phyloP scores from a whole-genome alignment of 1,140 invertebrate species.

The Drosophila hydei region DNA sequence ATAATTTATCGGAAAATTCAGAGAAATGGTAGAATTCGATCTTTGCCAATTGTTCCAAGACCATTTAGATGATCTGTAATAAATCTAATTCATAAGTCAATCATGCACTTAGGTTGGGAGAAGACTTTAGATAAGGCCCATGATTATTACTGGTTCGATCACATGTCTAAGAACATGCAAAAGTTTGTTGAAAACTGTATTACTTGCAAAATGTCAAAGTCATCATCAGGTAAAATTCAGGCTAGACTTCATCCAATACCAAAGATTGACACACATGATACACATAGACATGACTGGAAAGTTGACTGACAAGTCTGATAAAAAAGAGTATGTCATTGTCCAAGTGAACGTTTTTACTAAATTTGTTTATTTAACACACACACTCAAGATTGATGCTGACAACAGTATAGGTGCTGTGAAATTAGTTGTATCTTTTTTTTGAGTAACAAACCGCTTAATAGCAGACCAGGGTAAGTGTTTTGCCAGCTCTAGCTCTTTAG shows the following conservation, averaged over 20 bases:
- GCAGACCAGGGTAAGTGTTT: conserved; percentile 2
- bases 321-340: no score
- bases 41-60: conserved; percentile 21
- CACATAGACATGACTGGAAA: no score
- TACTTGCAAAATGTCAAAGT: no score
- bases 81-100: conserved; percentile 18
- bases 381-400: conserved; percentile 9
- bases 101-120: conserved; percentile 30
- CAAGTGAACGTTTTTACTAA: no score
- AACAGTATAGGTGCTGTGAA: background rate
- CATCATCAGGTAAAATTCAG: no score
- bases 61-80: conserved; percentile 34
- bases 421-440: background rate
- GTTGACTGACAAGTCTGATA: no score
- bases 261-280: no score
- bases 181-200: conserved; percentile 21
- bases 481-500: no score
- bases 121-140: conserved; percentile 28
- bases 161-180: conserved; percentile 22
- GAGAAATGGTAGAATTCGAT: no score
- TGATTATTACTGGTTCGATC: conserved; percentile 14
- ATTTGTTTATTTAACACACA: conserved; percentile 15
- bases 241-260: no score
- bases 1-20: no score
- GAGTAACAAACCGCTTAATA: background rate